phyloP scores from a whole-genome alignment of 2,888 invertebrate species.

The Hylaea fasciaria region DNA sequence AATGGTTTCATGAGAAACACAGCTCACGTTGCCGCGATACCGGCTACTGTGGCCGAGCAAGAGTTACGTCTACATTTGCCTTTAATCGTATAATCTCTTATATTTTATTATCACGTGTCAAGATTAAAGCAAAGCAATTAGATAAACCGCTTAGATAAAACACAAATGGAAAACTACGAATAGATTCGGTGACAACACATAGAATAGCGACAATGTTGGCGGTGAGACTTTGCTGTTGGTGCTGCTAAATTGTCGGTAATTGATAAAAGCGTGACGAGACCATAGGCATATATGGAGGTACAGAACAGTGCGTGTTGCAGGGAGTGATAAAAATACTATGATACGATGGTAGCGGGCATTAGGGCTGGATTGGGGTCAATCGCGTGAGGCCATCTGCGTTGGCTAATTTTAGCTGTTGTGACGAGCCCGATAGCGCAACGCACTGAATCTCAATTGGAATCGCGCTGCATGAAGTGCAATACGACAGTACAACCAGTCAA shows the following conservation, averaged over 20 bases:
- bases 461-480: conserved; percentile 53
- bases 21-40: conserved; percentile 28
- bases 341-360: conserved; percentile 69
- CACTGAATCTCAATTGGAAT: conserved; percentile 69
- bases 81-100: conserved; percentile 31
- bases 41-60: not conserved
- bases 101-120: conserved; percentile 27
- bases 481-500: not conserved
- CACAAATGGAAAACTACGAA: conserved; percentile 33
- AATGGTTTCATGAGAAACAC: conserved; percentile 44
- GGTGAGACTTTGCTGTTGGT: conserved; percentile 10
- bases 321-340: conserved; percentile 77
- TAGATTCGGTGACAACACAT: conserved; percentile 29
- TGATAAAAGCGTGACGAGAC: conserved; percentile 38
- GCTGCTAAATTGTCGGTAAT: conserved; percentile 37
- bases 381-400: conserved; percentile 81
- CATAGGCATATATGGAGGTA: conserved; percentile 47
- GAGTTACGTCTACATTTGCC: conserved; percentile 12
- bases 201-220: conserved; percentile 21
- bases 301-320: conserved; percentile 56
- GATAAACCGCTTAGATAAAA: conserved; percentile 31
- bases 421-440: conserved; percentile 69
- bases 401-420: conserved; percentile 80
- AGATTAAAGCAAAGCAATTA: conserved; percentile 36
- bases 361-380: conserved; percentile 82